Conservation (phyloP, 1,140 invertebrate genomes). For the Pseudomyrmex dendroicus region DNA sequence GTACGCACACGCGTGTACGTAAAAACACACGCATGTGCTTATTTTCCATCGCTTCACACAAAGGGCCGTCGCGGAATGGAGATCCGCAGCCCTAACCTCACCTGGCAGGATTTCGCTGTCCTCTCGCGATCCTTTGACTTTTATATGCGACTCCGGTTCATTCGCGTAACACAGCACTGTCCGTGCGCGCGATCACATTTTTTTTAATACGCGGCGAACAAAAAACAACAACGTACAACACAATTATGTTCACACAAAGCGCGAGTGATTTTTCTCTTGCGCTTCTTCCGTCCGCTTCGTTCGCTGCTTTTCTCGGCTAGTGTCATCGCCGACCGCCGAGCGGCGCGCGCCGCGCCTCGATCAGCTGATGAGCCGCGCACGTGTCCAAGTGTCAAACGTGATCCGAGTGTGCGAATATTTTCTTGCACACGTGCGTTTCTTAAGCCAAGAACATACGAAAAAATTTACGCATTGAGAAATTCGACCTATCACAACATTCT, state of each 20-base stretch:
- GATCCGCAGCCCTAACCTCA: constrained; percentile 59
- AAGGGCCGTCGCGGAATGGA: constrained; percentile 25
- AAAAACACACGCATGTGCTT: background rate
- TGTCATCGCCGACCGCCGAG: constrained; percentile 27
- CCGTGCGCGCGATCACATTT: constrained; percentile 44
- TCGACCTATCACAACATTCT: too few relatives aligned
- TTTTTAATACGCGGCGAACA: constrained; percentile 8
- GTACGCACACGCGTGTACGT: background rate
- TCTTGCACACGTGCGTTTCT: background rate
- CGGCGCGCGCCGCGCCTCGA: constrained; percentile 23
- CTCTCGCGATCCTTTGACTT: background rate
- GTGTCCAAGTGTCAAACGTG: constrained; percentile 37
- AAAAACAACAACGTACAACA: constrained; percentile 8
- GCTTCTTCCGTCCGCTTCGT: constrained; percentile 16
- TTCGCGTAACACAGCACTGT: constrained; percentile 17
- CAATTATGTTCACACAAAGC: background rate
- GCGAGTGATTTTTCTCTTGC: constrained; percentile 12
- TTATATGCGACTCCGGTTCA: background rate
- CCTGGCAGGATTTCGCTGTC: constrained; percentile 51
- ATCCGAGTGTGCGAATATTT: background rate
- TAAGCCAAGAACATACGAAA: too few relatives aligned
- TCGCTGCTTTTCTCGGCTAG: background rate
- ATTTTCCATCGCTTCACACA: background rate
- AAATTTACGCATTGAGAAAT: too few relatives aligned
- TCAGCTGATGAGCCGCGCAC: constrained; percentile 70